phyloP scores from a whole-genome alignment of 2,113 vertebrate genomes.

The Psephotus haematonotus region DNA sequence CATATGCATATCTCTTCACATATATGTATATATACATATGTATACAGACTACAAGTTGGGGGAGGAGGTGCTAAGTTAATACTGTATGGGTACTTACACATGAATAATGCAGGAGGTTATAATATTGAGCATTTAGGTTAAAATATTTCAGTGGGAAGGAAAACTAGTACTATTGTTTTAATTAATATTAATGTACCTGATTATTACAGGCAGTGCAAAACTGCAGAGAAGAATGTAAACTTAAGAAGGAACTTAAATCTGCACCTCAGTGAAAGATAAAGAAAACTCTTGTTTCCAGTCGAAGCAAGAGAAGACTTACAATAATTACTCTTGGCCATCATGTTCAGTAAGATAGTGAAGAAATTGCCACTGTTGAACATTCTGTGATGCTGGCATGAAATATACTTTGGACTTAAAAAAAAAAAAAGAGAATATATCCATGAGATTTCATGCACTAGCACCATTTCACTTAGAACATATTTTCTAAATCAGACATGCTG shows the following conservation, averaged over 20 bases:
- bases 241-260: neutral
- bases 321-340: neutral
- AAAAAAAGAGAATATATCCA: neutral
- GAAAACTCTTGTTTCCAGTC: neutral
- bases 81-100: neutral
- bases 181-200: neutral
- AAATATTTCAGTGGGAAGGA: neutral
- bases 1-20: neutral
- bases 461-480: neutral
- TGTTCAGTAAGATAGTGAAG: neutral
- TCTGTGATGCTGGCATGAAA: neutral
- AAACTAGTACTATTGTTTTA: neutral
- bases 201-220: neutral
- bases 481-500: neutral
- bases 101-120: neutral
- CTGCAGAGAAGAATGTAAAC: neutral
- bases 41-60: neutral
- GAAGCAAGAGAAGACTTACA: neutral
- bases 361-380: neutral
- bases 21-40: neutral
- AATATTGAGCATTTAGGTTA: neutral
- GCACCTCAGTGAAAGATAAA: neutral
- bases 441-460: neutral
- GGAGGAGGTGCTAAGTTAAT: neutral
- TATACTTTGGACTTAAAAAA: neutral